Evolutionary conservation across 2,797 vertebrate species (phyloP).

Genomic region (Momotus momota): DNA sequence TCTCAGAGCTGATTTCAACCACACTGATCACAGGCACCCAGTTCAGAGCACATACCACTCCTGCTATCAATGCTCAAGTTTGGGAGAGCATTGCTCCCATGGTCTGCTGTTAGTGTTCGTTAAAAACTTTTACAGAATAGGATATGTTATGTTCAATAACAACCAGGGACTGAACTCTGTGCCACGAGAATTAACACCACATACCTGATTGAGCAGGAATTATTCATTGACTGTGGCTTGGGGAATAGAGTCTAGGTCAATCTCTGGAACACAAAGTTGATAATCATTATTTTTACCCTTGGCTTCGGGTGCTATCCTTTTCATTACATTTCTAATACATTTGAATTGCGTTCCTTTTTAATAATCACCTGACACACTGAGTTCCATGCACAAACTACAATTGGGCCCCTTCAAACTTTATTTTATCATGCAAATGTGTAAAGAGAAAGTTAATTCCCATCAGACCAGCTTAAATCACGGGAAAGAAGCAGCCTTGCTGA

Average conservation of each 20-base stretch:
- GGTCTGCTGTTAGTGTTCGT: neutral
- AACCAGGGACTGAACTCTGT: neutral
- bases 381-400: neutral
- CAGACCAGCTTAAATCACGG: neutral
- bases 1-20: neutral
- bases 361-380: neutral
- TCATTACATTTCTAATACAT: neutral
- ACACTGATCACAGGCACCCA: fast-evolving
- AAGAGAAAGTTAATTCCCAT: neutral
- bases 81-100: neutral
- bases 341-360: neutral
- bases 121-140: neutral
- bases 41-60: neutral
- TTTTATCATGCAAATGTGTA: neutral
- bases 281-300: neutral
- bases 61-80: neutral
- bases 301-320: neutral
- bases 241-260: neutral
- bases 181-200: neutral
- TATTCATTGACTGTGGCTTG: neutral
- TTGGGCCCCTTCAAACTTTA: neutral
- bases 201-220: neutral
- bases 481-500: neutral
- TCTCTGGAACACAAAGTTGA: neutral
- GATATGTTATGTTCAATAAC: neutral